Evolutionary conservation across 2,888 invertebrate species (phyloP).

Genomic region (Harpalus rubripes): DNA sequence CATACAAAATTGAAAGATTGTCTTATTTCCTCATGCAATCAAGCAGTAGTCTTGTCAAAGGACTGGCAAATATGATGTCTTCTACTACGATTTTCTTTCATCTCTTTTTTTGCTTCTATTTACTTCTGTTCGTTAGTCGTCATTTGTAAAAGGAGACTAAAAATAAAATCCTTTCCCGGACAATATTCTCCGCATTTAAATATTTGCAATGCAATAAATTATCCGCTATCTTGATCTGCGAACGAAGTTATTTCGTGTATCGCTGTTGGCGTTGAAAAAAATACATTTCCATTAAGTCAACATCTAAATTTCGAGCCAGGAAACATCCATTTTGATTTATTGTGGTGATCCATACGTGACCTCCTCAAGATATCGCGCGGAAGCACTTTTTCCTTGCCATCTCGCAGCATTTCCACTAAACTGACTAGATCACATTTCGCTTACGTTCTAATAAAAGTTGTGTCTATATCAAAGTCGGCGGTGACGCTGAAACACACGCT

Average conservation of each 20-base stretch:
- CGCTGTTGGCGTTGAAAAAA: slow-evolving; percentile 19
- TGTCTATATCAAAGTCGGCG: slow-evolving; percentile 58
- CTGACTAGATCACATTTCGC: slow-evolving; percentile 64
- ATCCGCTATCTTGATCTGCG: not conserved
- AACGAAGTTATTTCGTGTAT: slow-evolving; percentile 32
- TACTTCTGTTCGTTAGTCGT: slow-evolving; percentile 27
- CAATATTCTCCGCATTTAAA: not conserved
- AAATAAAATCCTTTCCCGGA: not conserved
- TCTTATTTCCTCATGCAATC: slow-evolving; percentile 45
- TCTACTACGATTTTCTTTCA: slow-evolving; percentile 24
- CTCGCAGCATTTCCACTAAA: slow-evolving; percentile 58
- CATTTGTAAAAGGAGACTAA: slow-evolving; percentile 33
- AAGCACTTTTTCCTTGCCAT: slow-evolving; percentile 57
- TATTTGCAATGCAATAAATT: not conserved
- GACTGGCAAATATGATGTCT: slow-evolving; percentile 35
- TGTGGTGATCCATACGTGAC: slow-evolving; percentile 53
- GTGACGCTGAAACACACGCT: slow-evolving; percentile 54
- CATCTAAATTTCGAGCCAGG: slow-evolving; percentile 43
- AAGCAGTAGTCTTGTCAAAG: slow-evolving; percentile 39
- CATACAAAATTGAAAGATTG: slow-evolving; percentile 38
- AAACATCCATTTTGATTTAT: slow-evolving; percentile 60
- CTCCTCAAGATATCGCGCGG: slow-evolving; percentile 52
- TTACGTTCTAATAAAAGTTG: slow-evolving; percentile 63
- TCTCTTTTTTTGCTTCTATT: slow-evolving; percentile 41
- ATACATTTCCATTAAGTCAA: slow-evolving; percentile 55